These are phyloP conservation scores for Scaptomyza montana DNA, from an alignment of 1,140 invertebrate genomes.

Conservation along the genomic window DNA sequence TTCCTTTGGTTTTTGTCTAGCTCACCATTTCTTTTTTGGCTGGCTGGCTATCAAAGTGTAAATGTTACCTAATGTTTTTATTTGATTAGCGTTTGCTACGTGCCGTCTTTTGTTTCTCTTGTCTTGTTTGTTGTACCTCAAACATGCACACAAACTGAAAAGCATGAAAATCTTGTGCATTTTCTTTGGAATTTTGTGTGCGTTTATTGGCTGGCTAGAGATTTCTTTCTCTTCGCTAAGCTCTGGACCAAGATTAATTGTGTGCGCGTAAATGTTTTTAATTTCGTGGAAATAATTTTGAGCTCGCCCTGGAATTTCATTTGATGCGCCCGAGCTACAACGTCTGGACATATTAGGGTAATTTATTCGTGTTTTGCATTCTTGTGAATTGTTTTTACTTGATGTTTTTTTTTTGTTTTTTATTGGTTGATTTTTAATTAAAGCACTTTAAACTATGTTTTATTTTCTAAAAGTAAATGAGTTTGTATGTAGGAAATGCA, in stretches of 20 bases:
- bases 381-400: neutral
- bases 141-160: neutral
- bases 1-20: neutral
- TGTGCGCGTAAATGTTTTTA: slow-evolving; percentile 79
- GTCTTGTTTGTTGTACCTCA: slow-evolving; percentile 14
- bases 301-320: slow-evolving; percentile 55
- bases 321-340: slow-evolving; percentile 19
- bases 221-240: slow-evolving; percentile 27
- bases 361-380: slow-evolving; percentile 66
- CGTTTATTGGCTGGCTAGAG: slow-evolving; percentile 16
- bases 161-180: slow-evolving; percentile 59
- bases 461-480: too few relatives aligned
- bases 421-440: neutral
- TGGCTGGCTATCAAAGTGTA: slow-evolving; percentile 64
- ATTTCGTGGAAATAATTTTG: slow-evolving; percentile 77
- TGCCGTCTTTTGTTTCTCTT: slow-evolving; percentile 62
- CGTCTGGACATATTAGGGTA: slow-evolving; percentile 31
- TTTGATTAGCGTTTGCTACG: slow-evolving; percentile 79
- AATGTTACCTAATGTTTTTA: slow-evolving; percentile 81
- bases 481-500: too few relatives aligned
- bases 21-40: neutral
- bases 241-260: slow-evolving; percentile 68
- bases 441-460: neutral
- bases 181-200: slow-evolving; percentile 58
- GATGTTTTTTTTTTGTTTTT: neutral